Conservation (phyloP, 2,797 vertebrate species). For the Ispidina picta region DNA sequence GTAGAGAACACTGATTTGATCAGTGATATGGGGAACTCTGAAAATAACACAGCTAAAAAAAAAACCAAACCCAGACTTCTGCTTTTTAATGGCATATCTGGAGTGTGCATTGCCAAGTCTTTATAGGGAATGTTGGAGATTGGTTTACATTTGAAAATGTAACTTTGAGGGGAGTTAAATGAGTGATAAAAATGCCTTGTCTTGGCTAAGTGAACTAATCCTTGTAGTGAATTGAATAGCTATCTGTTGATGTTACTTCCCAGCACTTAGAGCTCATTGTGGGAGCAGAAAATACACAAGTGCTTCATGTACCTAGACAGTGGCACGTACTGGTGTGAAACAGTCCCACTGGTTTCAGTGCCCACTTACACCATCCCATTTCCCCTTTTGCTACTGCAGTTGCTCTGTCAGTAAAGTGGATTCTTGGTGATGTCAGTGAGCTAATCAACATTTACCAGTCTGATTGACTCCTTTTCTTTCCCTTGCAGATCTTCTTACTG, state of each 20-base stretch:
- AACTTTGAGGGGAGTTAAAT: not conserved
- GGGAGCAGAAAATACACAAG: not conserved
- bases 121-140: not conserved
- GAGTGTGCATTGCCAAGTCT: not conserved
- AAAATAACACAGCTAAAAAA: not conserved
- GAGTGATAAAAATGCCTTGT: not conserved
- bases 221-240: not conserved
- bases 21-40: not conserved
- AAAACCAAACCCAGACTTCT: rapidly evolving
- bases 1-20: not conserved
- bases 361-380: not conserved
- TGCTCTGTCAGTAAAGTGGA: not conserved
- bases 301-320: not conserved
- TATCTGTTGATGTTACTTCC: not conserved
- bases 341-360: not conserved
- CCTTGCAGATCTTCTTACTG: constrained; percentile 87
- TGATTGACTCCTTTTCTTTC: constrained; percentile 26
- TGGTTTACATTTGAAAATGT: not conserved
- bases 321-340: not conserved
- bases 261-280: not conserved
- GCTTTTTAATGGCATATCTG: not conserved
- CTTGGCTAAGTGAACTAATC: not conserved
- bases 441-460: not conserved
- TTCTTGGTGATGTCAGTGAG: not conserved
- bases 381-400: not conserved